These are phyloP conservation scores for Xenopus laevis DNA, from an alignment of 2,113 vertebrate genomes.

Conservation along the genomic window DNA sequence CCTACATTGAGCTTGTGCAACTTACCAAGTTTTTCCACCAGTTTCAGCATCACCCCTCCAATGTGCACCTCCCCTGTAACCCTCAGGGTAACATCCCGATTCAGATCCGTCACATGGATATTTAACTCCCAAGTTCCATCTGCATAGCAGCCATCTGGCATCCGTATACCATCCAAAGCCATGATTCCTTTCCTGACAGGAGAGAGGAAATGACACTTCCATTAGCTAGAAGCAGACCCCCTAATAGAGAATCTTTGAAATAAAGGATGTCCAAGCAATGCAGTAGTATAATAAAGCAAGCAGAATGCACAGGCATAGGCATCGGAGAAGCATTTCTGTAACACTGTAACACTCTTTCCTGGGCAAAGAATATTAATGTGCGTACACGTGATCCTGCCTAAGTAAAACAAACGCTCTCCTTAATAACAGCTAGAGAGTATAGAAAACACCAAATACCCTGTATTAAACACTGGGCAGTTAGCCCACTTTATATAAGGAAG, in stretches of 20 bases:
- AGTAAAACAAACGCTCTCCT: no score
- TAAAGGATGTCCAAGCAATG: background rate
- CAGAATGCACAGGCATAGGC: background rate
- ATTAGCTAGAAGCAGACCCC: constrained; percentile 5
- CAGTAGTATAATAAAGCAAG: background rate
- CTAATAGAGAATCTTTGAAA: background rate
- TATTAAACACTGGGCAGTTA: no score
- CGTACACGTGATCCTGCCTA: no score
- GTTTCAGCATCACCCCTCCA: constrained; percentile 96
- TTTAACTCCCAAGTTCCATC: constrained; percentile 97
- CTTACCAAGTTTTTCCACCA: constrained; percentile 96
- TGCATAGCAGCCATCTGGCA: constrained; percentile 98
- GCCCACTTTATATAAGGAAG: no score
- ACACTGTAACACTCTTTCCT: no score
- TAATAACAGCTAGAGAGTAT: no score
- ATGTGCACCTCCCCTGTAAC: constrained; percentile 96
- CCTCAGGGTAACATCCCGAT: constrained; percentile 87
- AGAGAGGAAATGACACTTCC: constrained; percentile 23
- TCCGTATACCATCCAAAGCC: constrained; percentile 97
- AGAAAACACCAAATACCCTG: no score
- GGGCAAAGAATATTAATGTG: no score
- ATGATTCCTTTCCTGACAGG: constrained; percentile 70
- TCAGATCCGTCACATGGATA: constrained; percentile 92
- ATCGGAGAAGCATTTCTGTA: background rate
- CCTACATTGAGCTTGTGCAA: constrained; percentile 15